Conservation (phyloP, 2,888 invertebrate species). For the Craniophora ligustri region DNA sequence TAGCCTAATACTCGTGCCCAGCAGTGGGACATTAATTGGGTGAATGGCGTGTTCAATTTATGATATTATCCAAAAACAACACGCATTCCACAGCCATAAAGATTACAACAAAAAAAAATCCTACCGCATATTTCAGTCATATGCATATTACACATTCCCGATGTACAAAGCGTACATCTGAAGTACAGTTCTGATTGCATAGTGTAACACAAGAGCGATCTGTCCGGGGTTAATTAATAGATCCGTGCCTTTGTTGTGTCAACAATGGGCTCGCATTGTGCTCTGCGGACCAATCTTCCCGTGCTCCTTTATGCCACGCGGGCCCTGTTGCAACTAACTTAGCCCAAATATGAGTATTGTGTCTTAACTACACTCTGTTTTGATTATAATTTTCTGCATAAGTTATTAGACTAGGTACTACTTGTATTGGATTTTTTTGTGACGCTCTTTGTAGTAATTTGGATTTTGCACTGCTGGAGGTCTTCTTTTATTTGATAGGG, state of each 20-base stretch:
- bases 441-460: no score
- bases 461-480: no score
- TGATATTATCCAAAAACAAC: no score
- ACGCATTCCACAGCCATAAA: no score
- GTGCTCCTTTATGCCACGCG: constrained; percentile 39
- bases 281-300: constrained; percentile 66
- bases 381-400: constrained; percentile 23
- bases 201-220: constrained; percentile 60
- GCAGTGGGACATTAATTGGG: no score
- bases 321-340: constrained; percentile 45
- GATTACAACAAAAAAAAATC: no score
- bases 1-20: no score
- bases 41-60: no score
- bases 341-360: constrained; percentile 39
- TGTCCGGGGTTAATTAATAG: constrained; percentile 75
- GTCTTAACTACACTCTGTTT: constrained; percentile 29
- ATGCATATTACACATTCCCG: no score
- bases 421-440: no score
- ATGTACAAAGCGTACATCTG: constrained; percentile 17
- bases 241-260: constrained; percentile 65
- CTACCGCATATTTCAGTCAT: no score
- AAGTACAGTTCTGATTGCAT: constrained; percentile 51
- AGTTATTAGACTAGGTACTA: background rate
- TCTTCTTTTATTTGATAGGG: no score
- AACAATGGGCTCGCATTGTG: constrained; percentile 68